A percentile compares a stretch with the other conserved stretches of the same genome.
Evolutionary conservation across 2,888 invertebrate genomes (phyloP).

Genomic region (Watsonalla binaria): DNA sequence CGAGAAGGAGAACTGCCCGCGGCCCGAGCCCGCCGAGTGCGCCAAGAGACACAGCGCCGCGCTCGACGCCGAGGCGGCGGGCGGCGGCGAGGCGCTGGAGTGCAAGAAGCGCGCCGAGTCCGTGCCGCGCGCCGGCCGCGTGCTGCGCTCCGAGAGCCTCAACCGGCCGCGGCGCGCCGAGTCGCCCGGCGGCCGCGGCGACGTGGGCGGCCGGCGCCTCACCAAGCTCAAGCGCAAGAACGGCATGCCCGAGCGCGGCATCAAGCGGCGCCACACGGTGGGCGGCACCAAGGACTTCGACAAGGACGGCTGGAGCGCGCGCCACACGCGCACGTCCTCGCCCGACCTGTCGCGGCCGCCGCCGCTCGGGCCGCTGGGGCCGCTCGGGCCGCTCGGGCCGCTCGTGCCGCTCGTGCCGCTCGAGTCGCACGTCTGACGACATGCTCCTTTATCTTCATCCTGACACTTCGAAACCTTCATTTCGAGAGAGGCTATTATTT

Average conservation of each 20-base stretch:
- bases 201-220: conserved; percentile 73
- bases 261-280: conserved; percentile 94
- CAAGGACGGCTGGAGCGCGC: conserved; percentile 80
- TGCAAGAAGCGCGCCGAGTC: conserved; percentile 80
- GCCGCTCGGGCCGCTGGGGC: conserved; percentile 41
- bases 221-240: conserved; percentile 86
- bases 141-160: conserved; percentile 80
- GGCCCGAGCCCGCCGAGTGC: conserved; percentile 31
- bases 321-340: conserved; percentile 79
- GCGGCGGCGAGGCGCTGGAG: conserved; percentile 28
- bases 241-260: conserved; percentile 88
- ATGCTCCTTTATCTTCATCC: conserved; percentile 26
- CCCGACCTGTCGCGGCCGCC: conserved; percentile 73
- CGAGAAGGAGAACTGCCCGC: conserved; percentile 61
- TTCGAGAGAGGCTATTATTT: conserved; percentile 74
- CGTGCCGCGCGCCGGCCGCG: conserved; percentile 77
- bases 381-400: conserved; percentile 39
- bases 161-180: conserved; percentile 66
- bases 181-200: conserved; percentile 28
- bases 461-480: conserved; percentile 49
- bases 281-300: conserved; percentile 93
- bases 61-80: conserved; percentile 26
- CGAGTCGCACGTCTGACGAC: conserved; percentile 50
- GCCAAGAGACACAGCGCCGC: conserved; percentile 45
- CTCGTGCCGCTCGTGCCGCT: conserved; percentile 50